A percentile compares a stretch with the other conserved stretches of the same genome.
These are phyloP conservation scores for Pasiphila rectangulata DNA, from an alignment of 2,888 invertebrate genomes.

Conservation along the genomic window DNA sequence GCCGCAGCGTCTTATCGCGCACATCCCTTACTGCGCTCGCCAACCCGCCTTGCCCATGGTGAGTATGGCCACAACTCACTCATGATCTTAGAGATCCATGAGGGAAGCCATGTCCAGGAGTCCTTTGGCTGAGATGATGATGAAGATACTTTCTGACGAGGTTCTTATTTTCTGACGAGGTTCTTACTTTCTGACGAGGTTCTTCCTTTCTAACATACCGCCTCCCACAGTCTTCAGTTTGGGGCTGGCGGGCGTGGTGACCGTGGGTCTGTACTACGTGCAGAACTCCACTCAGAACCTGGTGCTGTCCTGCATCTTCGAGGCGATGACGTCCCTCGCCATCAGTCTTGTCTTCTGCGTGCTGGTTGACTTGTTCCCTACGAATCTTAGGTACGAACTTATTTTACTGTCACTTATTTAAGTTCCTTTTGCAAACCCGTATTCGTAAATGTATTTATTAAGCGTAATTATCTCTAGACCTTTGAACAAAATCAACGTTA, in stretches of 20 bases:
- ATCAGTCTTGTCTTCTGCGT: slow-evolving; percentile 91
- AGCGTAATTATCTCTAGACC: too few species aligned
- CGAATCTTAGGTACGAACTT: slow-evolving; percentile 86
- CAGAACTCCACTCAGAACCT: slow-evolving; percentile 86
- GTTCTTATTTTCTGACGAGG: too few species aligned
- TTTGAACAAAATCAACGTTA: too few species aligned
- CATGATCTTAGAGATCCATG: too few species aligned
- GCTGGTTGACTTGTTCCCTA: slow-evolving; percentile 90
- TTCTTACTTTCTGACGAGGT: background rate
- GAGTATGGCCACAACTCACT: too few species aligned
- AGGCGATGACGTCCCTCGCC: slow-evolving; percentile 88
- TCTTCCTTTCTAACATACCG: background rate
- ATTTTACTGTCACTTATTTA: background rate
- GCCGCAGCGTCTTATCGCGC: too few species aligned
- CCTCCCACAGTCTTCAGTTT: slow-evolving; percentile 85
- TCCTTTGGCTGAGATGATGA: too few species aligned
- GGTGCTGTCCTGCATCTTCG: slow-evolving; percentile 88
- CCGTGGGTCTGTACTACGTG: slow-evolving; percentile 88
- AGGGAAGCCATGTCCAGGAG: too few species aligned
- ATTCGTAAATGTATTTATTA: too few species aligned
- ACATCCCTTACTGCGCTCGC: too few species aligned
- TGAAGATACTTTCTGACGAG: too few species aligned
- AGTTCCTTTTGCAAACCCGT: background rate
- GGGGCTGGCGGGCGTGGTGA: slow-evolving; percentile 85
- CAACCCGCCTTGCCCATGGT: too few species aligned